Conservation (phyloP, 2,888 invertebrate species). For the Callinectes sapidus region DNA sequence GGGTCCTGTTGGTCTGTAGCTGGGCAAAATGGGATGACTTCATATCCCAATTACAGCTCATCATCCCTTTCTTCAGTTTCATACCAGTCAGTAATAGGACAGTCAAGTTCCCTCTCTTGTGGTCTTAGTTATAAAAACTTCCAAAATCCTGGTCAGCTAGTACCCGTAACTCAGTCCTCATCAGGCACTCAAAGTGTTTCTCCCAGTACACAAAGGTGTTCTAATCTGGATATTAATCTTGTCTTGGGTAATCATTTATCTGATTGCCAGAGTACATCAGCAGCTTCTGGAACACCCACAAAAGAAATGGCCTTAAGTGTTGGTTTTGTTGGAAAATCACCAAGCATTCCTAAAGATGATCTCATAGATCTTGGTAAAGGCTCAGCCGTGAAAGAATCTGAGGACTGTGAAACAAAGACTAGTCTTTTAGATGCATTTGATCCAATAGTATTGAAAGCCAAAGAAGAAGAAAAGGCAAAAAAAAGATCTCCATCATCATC, state of each 20-base stretch:
- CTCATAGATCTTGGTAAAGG: constrained; percentile 58
- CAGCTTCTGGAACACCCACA: constrained; percentile 6
- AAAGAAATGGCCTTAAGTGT: constrained; percentile 38
- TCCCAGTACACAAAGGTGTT: constrained; percentile 55
- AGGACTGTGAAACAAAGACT: constrained; percentile 48
- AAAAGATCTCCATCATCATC: background rate
- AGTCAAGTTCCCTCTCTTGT: constrained; percentile 27
- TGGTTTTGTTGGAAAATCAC: constrained; percentile 47
- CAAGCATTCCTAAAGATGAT: constrained; percentile 51
- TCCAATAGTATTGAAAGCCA: constrained; percentile 65
- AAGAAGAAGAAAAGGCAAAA: constrained; percentile 57
- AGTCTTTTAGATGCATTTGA: constrained; percentile 68
- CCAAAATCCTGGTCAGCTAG: constrained; percentile 46
- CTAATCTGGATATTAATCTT: constrained; percentile 57
- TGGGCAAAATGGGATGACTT: constrained; percentile 46
- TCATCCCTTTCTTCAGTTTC: constrained; percentile 49
- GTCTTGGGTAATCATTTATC: constrained; percentile 55
- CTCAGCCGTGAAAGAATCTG: background rate
- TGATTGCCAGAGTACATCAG: constrained; percentile 47
- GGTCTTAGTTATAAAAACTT: constrained; percentile 25
- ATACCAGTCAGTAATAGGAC: constrained; percentile 51
- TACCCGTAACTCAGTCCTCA: constrained; percentile 50
- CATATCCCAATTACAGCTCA: constrained; percentile 47
- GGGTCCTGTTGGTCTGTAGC: constrained; percentile 45
- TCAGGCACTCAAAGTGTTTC: constrained; percentile 48